Conservation (phyloP, 2,113 vertebrate genomes). For the Megaceryle maxima region DNA sequence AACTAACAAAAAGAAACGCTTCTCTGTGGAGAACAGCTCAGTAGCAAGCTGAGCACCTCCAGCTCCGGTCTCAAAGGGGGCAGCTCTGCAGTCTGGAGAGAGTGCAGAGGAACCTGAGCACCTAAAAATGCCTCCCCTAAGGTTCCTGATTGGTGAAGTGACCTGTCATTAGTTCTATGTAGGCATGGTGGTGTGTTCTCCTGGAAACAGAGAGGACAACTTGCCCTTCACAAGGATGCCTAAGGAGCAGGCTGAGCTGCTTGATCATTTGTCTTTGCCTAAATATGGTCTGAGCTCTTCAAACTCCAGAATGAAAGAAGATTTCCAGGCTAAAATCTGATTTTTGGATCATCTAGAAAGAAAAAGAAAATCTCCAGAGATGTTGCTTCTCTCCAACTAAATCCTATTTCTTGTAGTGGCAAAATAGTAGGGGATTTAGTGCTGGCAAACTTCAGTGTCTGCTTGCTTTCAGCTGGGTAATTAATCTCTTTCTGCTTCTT, state of each 20-base stretch:
- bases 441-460: background rate
- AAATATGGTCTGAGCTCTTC: background rate
- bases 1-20: background rate
- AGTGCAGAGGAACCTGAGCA: background rate
- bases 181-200: too few relatives aligned
- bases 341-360: background rate
- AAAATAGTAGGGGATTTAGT: background rate
- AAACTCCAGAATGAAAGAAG: background rate
- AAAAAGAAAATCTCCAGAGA: background rate
- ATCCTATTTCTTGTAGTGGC: background rate
- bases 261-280: background rate
- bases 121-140: background rate
- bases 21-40: background rate
- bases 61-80: background rate
- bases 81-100: background rate
- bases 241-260: background rate
- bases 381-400: background rate
- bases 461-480: background rate
- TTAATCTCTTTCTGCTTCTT: background rate
- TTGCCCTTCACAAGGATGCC: rapidly evolving
- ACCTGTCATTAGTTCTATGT: background rate
- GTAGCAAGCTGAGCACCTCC: rapidly evolving
- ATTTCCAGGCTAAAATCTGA: background rate
- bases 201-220: background rate
- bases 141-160: background rate